phyloP scores from a whole-genome alignment of 2,888 invertebrate species.

The Leptinotarsa rubiginosa region DNA sequence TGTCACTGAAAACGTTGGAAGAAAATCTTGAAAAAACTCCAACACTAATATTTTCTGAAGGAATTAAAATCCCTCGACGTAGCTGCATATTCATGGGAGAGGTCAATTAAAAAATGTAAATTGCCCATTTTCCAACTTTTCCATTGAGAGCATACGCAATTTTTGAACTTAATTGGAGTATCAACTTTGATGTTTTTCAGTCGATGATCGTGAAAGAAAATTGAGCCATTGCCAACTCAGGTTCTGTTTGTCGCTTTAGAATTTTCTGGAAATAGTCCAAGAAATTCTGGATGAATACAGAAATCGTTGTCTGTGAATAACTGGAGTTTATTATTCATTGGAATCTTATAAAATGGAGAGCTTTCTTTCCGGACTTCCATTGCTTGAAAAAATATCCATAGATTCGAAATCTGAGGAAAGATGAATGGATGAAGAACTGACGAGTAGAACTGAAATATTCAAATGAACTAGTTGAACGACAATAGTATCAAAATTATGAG shows the following conservation, averaged over 20 bases:
- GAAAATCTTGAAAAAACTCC: background rate
- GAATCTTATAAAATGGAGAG: too few species aligned
- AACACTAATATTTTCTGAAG: background rate
- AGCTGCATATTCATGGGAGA: background rate
- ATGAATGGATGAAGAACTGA: too few species aligned
- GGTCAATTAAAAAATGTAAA: conserved; percentile 6
- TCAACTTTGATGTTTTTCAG: background rate
- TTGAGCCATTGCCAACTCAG: background rate
- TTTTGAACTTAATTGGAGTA: background rate
- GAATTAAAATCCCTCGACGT: background rate
- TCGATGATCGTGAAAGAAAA: background rate
- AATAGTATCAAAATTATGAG: too few species aligned
- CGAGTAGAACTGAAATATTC: too few species aligned
- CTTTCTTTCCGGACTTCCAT: too few species aligned
- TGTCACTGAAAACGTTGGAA: too few species aligned
- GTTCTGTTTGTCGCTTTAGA: background rate
- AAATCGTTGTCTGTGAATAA: too few species aligned
- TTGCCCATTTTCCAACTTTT: conserved; percentile 6
- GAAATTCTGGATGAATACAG: too few species aligned
- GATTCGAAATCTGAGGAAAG: too few species aligned
- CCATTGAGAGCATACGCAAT: conserved; percentile 2
- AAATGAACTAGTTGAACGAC: too few species aligned
- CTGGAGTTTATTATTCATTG: too few species aligned
- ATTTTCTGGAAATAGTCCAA: background rate
- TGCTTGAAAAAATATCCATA: too few species aligned